These are phyloP conservation scores for Diachrysia chrysitis DNA, from an alignment of 2,888 invertebrate species.

Conservation along the genomic window DNA sequence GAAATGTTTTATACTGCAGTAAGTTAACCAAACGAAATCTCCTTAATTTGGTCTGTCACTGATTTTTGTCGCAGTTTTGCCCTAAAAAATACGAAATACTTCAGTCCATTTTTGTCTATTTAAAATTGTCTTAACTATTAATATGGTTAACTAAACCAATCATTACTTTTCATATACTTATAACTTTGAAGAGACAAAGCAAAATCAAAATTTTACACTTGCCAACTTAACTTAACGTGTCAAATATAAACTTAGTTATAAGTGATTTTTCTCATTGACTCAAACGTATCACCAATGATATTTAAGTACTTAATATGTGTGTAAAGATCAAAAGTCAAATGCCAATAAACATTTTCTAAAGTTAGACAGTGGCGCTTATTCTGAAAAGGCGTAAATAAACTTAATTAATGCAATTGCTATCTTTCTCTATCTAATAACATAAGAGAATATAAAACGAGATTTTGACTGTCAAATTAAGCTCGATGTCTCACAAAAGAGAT, in stretches of 20 bases:
- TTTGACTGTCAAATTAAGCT: no score
- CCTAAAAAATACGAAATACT: neutral
- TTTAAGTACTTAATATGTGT: constrained; percentile 63
- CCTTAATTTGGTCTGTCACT: no score
- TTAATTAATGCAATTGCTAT: no score
- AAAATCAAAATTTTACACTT: constrained; percentile 55
- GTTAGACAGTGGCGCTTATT: neutral
- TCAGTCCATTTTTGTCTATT: neutral
- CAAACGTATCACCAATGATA: constrained; percentile 63
- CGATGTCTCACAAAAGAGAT: no score
- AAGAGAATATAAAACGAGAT: no score
- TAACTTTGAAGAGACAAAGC: constrained; percentile 23
- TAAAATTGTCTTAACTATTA: neutral
- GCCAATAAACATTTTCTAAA: neutral
- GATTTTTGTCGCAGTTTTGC: no score
- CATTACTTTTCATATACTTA: neutral
- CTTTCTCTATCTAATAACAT: no score
- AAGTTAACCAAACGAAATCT: no score
- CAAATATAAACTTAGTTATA: constrained; percentile 58
- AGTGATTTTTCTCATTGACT: constrained; percentile 59
- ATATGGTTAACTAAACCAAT: neutral
- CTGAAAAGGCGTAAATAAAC: neutral
- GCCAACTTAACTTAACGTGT: constrained; percentile 59
- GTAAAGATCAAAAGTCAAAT: constrained; percentile 35
- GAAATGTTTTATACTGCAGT: no score